Evolutionary conservation across 2,888 invertebrate species (phyloP).

Genomic region (Brachynemurus nebulosus): DNA sequence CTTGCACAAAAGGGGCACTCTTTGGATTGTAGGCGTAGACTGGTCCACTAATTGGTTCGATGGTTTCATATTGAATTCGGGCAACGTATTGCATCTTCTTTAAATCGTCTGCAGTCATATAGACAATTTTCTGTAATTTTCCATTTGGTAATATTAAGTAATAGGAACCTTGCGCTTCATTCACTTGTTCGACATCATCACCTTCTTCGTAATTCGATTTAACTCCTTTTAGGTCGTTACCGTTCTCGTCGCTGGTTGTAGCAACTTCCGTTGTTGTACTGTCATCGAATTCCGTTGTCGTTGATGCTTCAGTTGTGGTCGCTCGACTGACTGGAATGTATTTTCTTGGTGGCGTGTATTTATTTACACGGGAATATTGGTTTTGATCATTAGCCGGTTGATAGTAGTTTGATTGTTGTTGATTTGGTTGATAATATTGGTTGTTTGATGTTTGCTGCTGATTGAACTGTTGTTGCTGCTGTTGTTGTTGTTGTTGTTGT

Average conservation of each 20-base stretch:
- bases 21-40: slow-evolving; percentile 38
- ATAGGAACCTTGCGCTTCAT: too few species aligned
- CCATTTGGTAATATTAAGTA: slow-evolving; percentile 49
- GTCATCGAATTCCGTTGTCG: slow-evolving; percentile 25
- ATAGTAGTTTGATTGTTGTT: slow-evolving; percentile 7
- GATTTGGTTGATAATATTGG: slow-evolving; percentile 19
- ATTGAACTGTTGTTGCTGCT: slow-evolving; percentile 21
- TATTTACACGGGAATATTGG: slow-evolving; percentile 26
- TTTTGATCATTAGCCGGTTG: neutral
- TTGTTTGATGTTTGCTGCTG: slow-evolving; percentile 17
- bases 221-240: slow-evolving; percentile 6
- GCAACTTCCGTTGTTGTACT: slow-evolving; percentile 8
- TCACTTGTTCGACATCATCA: slow-evolving; percentile 27
- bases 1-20: slow-evolving; percentile 11
- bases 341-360: slow-evolving; percentile 27
- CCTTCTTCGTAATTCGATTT: slow-evolving; percentile 16
- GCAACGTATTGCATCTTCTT: slow-evolving; percentile 50
- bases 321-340: slow-evolving; percentile 26
- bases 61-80: slow-evolving; percentile 45
- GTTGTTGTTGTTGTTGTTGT: slow-evolving; percentile 23
- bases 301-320: slow-evolving; percentile 26
- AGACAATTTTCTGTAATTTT: slow-evolving; percentile 46
- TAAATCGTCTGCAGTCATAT: slow-evolving; percentile 37
- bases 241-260: neutral
- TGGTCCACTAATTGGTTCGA: slow-evolving; percentile 46